These are phyloP conservation scores for Agrochola circellaris DNA, from an alignment of 2,888 invertebrate species.

Conservation along the genomic window DNA sequence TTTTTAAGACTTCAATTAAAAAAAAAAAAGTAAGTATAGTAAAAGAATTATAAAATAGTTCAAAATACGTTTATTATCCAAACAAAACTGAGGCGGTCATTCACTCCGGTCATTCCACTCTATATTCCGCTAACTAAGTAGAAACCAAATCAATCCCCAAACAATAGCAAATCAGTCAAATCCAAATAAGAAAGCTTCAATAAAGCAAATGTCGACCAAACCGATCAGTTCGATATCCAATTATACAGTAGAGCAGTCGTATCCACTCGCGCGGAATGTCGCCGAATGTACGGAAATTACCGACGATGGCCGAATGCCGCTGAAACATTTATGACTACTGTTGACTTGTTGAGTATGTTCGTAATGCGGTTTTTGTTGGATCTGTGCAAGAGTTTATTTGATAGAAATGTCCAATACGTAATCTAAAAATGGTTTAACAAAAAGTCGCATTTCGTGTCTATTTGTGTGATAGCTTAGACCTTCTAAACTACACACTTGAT, in stretches of 20 bases:
- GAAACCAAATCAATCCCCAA: conserved; percentile 14
- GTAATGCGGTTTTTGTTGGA: conserved; percentile 7
- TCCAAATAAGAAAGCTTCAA: conserved; percentile 24
- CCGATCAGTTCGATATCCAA: conserved; percentile 38
- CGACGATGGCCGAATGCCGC: conserved; percentile 30
- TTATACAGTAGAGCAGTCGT: conserved; percentile 33
- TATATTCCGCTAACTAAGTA: neutral
- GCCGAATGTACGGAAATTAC: conserved; percentile 37
- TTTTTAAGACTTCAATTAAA: too few relatives aligned
- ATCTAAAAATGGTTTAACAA: neutral
- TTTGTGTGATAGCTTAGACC: neutral
- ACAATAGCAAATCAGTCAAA: conserved; percentile 24
- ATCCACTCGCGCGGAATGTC: conserved; percentile 23
- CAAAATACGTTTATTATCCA: neutral
- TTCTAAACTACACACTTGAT: neutral
- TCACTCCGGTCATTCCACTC: too few relatives aligned
- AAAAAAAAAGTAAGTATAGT: too few relatives aligned
- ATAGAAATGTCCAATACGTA: neutral
- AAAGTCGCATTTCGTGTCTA: neutral
- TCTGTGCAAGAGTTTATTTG: neutral
- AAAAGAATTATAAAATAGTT: too few relatives aligned
- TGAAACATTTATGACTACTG: conserved; percentile 27
- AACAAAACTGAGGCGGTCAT: neutral
- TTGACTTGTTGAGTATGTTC: conserved; percentile 25
- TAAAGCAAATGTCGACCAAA: conserved; percentile 36